Conservation (phyloP, 2,113 vertebrate species). For the Malurus elegans region DNA sequence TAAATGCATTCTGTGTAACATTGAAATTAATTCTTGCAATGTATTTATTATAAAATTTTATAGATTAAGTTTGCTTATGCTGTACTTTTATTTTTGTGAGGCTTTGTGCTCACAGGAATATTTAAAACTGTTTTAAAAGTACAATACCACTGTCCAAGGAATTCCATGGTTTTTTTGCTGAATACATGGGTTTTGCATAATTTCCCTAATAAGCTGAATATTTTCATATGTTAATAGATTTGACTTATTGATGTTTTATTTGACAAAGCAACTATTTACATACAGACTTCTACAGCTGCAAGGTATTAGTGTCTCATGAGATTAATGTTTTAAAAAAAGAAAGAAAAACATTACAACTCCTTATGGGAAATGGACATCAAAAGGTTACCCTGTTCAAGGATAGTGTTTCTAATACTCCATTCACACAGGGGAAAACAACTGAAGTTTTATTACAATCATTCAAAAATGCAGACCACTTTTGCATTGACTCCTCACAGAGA, state of each 20-base stretch:
- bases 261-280: constrained; percentile 27
- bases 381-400: background rate
- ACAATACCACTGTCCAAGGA: background rate
- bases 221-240: constrained; percentile 17
- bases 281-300: constrained; percentile 2
- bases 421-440: background rate
- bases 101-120: background rate
- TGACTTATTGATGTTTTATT: constrained; percentile 36
- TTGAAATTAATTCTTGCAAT: background rate
- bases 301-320: background rate
- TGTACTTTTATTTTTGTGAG: background rate
- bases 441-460: background rate
- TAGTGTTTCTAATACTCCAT: background rate
- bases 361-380: background rate
- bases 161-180: constrained; percentile 25
- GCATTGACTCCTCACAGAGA: background rate
- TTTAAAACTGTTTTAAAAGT: background rate
- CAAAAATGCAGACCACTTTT: background rate
- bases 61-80: background rate
- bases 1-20: background rate
- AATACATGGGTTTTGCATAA: background rate
- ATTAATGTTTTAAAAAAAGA: background rate
- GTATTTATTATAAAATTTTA: background rate
- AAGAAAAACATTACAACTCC: background rate
- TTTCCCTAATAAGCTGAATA: background rate